Base-by-base conservation (phyloP, 2,888 invertebrate genomes). In the Biston stratarius region DNA sequence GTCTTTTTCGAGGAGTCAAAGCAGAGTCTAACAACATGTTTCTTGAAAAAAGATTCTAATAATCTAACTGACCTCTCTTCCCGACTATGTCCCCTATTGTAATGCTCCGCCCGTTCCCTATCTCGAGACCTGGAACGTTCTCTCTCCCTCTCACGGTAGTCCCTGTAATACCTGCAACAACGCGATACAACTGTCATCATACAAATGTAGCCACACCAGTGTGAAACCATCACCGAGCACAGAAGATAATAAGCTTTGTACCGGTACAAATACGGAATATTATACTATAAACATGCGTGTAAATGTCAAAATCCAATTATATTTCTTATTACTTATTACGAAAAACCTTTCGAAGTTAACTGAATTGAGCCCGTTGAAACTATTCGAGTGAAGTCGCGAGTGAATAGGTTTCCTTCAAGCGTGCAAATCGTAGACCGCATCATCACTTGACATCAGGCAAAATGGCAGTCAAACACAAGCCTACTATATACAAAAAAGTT, bases 111-210 rank as follows among this genome's bases (percentile, higher is more conserved):
- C 93, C 96, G 86, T 76, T 93, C 93, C 70, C 96, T 94, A 56
- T 97, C 97, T 77, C 98, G 95, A 77, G 98, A 98, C 77, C 98
- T 95, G 63, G 98, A 98, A 78, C 98, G 91, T 74, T 96, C 96
- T 65, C 96, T 91, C 67, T 96, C 96, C 58, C 95, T 88, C 63
- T 95, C 95, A 61, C 95, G 94, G 75, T 95, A 95, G 61, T 95
- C 95, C 66, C 95, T 90, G 83, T 95, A 95, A 80, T 95, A 95
- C 73, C 94, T 94, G 83, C 8, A 85, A 87, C 77, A 82, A 80
- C 52, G 62, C 14, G 47, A 44, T 38, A 61, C 11, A 53, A 38
- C 24, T 12, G 6, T 59, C 33, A 8, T 34, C 7, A 33, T 48
- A 48, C 24, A 33, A 48, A 8, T 48, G 33, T 48, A 33, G 0